These are phyloP conservation scores for Octonoba sinensis DNA, from an alignment of 2,888 invertebrate species.

Conservation along the genomic window DNA sequence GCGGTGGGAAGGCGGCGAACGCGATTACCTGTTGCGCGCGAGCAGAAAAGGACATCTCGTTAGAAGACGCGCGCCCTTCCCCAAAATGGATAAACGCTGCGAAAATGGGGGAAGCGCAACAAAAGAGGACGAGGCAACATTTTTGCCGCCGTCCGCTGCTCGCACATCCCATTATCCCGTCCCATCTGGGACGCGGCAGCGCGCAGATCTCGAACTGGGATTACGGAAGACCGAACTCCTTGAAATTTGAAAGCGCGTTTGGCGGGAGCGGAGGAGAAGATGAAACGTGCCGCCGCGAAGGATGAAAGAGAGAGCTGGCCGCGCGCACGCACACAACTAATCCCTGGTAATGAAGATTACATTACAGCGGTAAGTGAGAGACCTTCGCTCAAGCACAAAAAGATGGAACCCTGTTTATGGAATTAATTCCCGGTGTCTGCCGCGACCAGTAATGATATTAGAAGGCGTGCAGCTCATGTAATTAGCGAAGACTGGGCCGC, in stretches of 20 bases:
- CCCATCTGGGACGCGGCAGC: conserved; percentile 55
- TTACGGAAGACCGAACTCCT: conserved; percentile 55
- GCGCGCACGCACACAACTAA: conserved; percentile 48
- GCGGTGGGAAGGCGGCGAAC: conserved; percentile 44
- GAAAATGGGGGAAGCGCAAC: background rate
- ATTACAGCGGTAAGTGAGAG: conserved; percentile 63
- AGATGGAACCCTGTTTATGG: conserved; percentile 61
- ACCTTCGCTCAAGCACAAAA: conserved; percentile 49
- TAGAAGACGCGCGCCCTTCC: conserved; percentile 36
- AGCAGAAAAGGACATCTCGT: conserved; percentile 47
- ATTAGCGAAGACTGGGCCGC: conserved; percentile 51
- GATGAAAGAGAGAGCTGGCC: conserved; percentile 45
- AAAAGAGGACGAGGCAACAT: conserved; percentile 24
- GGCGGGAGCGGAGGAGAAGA: conserved; percentile 31
- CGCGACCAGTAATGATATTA: conserved; percentile 61
- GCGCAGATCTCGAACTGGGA: conserved; percentile 52
- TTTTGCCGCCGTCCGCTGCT: conserved; percentile 35
- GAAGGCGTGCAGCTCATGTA: conserved; percentile 63
- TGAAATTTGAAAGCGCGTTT: conserved; percentile 62
- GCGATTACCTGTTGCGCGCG: conserved; percentile 63
- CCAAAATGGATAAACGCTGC: conserved; percentile 54
- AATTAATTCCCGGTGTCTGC: conserved; percentile 62
- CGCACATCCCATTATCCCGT: conserved; percentile 63
- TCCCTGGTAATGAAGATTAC: conserved; percentile 66
- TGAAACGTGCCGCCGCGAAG: conserved; percentile 55